Base-by-base conservation (phyloP, 2,797 vertebrate genomes). In the Oryzias sinensis region DNA sequence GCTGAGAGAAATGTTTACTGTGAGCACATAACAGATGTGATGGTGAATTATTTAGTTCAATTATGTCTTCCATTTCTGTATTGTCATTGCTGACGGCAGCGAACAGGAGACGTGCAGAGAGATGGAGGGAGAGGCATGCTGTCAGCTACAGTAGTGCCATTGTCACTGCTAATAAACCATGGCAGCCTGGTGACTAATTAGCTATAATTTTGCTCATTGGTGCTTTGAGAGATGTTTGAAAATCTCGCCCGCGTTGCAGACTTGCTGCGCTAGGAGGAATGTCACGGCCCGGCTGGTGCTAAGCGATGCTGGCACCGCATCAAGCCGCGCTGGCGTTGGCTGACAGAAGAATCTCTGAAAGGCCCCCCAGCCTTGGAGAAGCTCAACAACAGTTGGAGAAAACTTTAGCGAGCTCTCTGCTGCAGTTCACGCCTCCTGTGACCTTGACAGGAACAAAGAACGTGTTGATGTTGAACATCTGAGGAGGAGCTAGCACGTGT, bases 101-200 rank as follows among this genome's bases (percentile, higher is more conserved):
- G 0, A 62, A 62, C 53, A 3, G 48, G 57, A 66, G 61, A 67
- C 33, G 33, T 37, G 33, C 33, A 11, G 33, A 37, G 33, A 37
- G 33, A 37, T 37, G 33, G 29, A 33, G 55, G 43, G 43, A 56
- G 59, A 63, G 68, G 57, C 4, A 15, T 27, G 69, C 82, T 68
- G 73, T 76, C 82, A 77, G 80, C 77, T 44, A 47, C 16, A 62
- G 71, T 71, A 24, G 43, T 25, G 49, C 69, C 47, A 62, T 71
- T 71, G 81, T 85, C 83, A 69, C 63, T 71, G 50, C 68, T 81
- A 80, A 85, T 76, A 70, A 76, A 67, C 68, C 41, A 2, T 56
- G 81, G 80, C 81, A 85, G 81, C 69, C 60, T 56, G 63, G 47
- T 76, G 80, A 77, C 83, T 87, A 83, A 86, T 84, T 79, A 86